These are phyloP conservation scores for Cercopithecus neglectus DNA, from an alignment of 2,797 vertebrate species.

Conservation along the genomic window DNA sequence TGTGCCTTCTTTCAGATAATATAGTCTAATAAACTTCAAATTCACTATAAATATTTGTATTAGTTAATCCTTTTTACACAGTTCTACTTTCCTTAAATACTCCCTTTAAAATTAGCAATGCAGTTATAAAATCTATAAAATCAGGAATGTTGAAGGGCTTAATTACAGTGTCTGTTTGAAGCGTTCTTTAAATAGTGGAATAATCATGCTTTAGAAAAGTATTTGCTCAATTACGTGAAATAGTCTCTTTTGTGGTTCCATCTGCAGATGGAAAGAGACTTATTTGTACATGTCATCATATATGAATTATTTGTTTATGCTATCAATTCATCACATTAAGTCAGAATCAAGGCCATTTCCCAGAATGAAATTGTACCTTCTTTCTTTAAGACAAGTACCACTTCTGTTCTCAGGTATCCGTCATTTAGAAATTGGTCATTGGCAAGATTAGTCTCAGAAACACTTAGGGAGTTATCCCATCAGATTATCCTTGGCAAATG, in stretches of 20 bases:
- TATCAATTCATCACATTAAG: background rate
- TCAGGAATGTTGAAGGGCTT: conserved; percentile 29
- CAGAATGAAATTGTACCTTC: conserved; percentile 7
- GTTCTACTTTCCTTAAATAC: conserved; percentile 34
- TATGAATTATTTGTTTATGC: background rate
- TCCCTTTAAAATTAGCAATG: conserved; percentile 10
- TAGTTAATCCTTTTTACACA: background rate
- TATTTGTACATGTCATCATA: background rate
- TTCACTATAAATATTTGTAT: conserved; percentile 35
- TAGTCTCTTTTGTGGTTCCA: conserved; percentile 45
- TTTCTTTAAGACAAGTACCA: background rate
- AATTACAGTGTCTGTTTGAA: conserved; percentile 46
- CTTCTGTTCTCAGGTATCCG: background rate
- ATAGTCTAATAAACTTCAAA: background rate
- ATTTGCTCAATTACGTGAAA: conserved; percentile 54
- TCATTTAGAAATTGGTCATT: background rate
- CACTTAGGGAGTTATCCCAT: background rate
- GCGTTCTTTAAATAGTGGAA: background rate
- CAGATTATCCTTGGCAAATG: background rate
- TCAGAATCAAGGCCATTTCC: background rate
- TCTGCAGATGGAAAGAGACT: conserved; percentile 6
- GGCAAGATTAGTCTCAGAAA: conserved; percentile 2
- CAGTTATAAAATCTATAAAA: conserved; percentile 36
- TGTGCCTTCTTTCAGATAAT: background rate
- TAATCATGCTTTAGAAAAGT: conserved; percentile 57